Evolutionary conservation across 2,888 invertebrate genomes (phyloP), one percentile per base, ranked within the genome.

Genomic region (Mellilla xanthometata): DNA sequence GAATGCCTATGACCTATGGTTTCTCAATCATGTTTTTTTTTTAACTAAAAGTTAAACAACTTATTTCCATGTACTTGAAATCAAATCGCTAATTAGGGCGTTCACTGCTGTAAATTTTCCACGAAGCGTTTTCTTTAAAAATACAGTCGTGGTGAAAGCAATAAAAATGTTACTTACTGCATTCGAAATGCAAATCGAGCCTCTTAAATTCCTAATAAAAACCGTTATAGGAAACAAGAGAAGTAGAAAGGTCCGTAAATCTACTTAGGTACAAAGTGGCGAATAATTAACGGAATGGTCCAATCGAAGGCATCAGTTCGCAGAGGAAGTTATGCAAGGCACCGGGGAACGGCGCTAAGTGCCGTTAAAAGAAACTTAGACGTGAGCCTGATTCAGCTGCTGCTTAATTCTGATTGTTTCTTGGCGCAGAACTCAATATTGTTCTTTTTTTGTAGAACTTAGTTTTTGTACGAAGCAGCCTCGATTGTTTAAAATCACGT

Each of bases 201-300:
- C 63, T 64, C 67, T 68, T 75, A 74, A 80, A 78, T 72, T 72
- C 71, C 66, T 67, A 68, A 76, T 73, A 74, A 79, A 76, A 72
- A 68, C 73, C 72, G 67, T 79, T 77, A 69, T 66, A 68, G 69
- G 70, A 76, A 79, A 77, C 62, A 70, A 69, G 65, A 66, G 70
- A 67, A 66, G 66, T 69, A 57, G 66, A 72, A 79, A 72, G 39
- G 66, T 68, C 72, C 81, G 83, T 89, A 87, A 89, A 88, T 89
- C 86, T 83, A 85, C 87, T 89, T 85, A 86, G 82, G 82, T 82
- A 84, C 81, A 80, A 87, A 88, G 86, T 88, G 86, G 83, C 84
- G 88, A 88, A 89, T 88, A 89, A 89, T 89, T 88, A 89, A 85
- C 82, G 85, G 76, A 89, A 89, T 87, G 88, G 87, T 77, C 87